A percentile compares a stretch with the other conserved stretches of the same genome.
Evolutionary conservation across 2,888 invertebrate species (phyloP).

Genomic region (Amphipoea lucens): DNA sequence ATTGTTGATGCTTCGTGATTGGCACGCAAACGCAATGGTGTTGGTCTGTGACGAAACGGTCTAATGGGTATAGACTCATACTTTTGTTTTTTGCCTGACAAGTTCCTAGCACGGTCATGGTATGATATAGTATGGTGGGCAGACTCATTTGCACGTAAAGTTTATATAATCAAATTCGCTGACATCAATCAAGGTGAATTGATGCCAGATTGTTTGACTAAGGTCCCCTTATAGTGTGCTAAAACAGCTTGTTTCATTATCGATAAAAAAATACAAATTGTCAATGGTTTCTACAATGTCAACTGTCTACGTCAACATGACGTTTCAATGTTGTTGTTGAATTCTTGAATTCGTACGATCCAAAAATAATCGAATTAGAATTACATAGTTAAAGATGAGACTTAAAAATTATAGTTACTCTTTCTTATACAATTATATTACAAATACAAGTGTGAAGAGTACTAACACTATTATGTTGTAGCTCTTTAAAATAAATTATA

Average conservation of each 20-base stretch:
- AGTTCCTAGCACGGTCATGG: no score
- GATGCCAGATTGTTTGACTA: neutral
- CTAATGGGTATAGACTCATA: neutral
- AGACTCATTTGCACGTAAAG: neutral
- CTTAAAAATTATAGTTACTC: slow-evolving; percentile 3
- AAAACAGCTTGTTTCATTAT: neutral
- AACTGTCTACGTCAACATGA: neutral
- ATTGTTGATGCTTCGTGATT: neutral
- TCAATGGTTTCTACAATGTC: neutral
- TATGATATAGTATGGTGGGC: no score
- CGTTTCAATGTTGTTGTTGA: slow-evolving; percentile 8
- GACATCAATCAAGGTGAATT: neutral
- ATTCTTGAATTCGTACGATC: neutral
- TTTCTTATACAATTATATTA: slow-evolving; percentile 9
- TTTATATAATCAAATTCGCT: neutral
- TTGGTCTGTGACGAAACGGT: neutral
- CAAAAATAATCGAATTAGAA: neutral
- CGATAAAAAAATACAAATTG: neutral
- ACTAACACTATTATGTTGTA: neutral
- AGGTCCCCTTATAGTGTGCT: no score
- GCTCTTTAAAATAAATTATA: neutral
- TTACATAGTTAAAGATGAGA: slow-evolving; percentile 2
- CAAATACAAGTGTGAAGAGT: neutral
- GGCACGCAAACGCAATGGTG: neutral
- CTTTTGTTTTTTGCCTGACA: neutral